Evolutionary conservation across 2,888 invertebrate species (phyloP).

Genomic region (Hyposoter dolosus): DNA sequence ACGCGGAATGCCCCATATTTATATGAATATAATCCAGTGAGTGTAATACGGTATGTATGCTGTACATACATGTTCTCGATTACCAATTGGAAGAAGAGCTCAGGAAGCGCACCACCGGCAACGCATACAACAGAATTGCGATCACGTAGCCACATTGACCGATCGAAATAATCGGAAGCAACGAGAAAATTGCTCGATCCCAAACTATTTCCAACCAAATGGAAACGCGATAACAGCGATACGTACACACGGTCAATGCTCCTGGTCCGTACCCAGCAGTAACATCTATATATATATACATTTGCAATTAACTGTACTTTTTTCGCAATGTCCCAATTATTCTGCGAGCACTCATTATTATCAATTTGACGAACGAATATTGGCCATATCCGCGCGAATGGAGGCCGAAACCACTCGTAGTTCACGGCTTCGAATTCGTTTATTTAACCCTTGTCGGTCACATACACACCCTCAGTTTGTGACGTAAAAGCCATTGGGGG

Average conservation of each 20-base stretch:
- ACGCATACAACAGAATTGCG: constrained; percentile 55
- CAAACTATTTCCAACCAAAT: constrained; percentile 60
- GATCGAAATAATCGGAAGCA: constrained; percentile 66
- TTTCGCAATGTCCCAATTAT: constrained; percentile 11
- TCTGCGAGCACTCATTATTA: neutral
- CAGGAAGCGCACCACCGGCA: constrained; percentile 9
- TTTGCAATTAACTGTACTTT: constrained; percentile 5
- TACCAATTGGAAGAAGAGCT: constrained; percentile 51
- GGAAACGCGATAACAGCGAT: constrained; percentile 56
- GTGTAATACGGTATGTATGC: neutral
- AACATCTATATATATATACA: neutral
- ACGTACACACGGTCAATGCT: constrained; percentile 10
- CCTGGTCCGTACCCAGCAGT: neutral
- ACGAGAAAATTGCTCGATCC: constrained; percentile 65
- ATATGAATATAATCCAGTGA: constrained; percentile 15
- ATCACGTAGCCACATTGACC: constrained; percentile 64
- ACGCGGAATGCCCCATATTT: neutral
- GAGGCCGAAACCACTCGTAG: neutral
- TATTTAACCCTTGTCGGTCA: neutral
- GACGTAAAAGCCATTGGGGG: too few species aligned
- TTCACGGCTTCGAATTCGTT: neutral
- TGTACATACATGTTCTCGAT: constrained; percentile 40
- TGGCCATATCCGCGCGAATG: neutral
- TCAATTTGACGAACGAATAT: constrained; percentile 14
- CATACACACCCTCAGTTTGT: too few species aligned